Evolutionary conservation across 64 coral and sea anemone genomes (phyloP).

Genomic region (Exaiptasia diaphana): DNA sequence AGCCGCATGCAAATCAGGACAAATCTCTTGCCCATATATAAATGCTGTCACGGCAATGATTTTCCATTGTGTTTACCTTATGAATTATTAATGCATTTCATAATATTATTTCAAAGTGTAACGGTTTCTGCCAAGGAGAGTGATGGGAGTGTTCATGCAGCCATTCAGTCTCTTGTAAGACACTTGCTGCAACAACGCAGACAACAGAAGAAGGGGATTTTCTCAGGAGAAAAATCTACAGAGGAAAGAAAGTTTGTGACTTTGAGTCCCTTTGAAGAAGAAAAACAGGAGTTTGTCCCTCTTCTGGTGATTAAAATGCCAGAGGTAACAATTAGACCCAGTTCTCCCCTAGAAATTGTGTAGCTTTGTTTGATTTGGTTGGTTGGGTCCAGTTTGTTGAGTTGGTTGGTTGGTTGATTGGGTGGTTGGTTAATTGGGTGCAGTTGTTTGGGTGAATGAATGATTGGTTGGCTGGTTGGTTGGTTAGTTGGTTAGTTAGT

Average conservation of each 20-base stretch:
- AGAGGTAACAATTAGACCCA: slow-evolving; percentile 74
- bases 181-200: slow-evolving; percentile 73
- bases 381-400: background rate
- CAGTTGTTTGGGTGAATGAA: background rate
- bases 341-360: too few species aligned
- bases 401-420: too few species aligned
- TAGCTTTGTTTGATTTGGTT: background rate
- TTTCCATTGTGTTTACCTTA: too few species aligned
- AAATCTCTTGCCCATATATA: background rate
- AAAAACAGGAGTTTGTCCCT: slow-evolving; percentile 76
- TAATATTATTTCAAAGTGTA: slow-evolving; percentile 50
- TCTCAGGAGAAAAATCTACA: slow-evolving; percentile 40
- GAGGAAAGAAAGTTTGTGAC: slow-evolving; percentile 68
- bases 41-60: background rate
- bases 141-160: slow-evolving; percentile 91
- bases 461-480: too few species aligned
- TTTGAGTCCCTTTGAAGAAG: slow-evolving; percentile 58
- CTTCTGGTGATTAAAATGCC: slow-evolving; percentile 63
- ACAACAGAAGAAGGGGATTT: slow-evolving; percentile 39
- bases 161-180: slow-evolving; percentile 79
- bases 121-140: slow-evolving; percentile 96
- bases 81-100: too few species aligned
- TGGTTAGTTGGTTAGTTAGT: too few species aligned
- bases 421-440: too few species aligned
- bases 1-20: too few species aligned